These are phyloP conservation scores for Parthenolecanium corni DNA, from an alignment of 2,888 invertebrate genomes.

Conservation along the genomic window DNA sequence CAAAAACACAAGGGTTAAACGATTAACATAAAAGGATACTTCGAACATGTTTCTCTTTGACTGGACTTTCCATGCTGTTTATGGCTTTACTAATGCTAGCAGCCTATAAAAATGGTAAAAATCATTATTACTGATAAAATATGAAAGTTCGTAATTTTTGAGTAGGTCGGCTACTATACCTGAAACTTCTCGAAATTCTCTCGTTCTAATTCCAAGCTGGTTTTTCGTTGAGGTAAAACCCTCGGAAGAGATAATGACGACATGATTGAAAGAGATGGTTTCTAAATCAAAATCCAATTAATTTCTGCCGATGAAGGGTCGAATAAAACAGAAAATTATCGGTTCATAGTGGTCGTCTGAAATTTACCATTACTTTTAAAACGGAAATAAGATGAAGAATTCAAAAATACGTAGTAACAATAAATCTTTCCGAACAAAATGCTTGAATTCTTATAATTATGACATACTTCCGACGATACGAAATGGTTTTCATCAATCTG, in stretches of 20 bases:
- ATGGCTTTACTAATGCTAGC: slow-evolving; percentile 88
- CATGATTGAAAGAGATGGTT: slow-evolving; percentile 42
- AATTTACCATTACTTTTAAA: too few species aligned
- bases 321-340: too few species aligned
- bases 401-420: too few species aligned
- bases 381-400: too few species aligned
- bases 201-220: slow-evolving; percentile 62
- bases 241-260: slow-evolving; percentile 60
- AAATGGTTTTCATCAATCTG: too few species aligned
- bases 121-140: slow-evolving; percentile 55
- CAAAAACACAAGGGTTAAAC: too few species aligned
- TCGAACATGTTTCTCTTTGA: slow-evolving; percentile 97
- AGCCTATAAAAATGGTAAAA: slow-evolving; percentile 46
- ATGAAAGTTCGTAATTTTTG: slow-evolving; percentile 52
- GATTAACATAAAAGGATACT: slow-evolving; percentile 43
- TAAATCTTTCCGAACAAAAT: too few species aligned
- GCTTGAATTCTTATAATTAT: too few species aligned
- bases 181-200: slow-evolving; percentile 76
- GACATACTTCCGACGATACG: too few species aligned
- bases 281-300: too few species aligned
- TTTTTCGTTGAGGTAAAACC: slow-evolving; percentile 61
- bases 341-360: too few species aligned
- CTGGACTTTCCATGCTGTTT: slow-evolving; percentile 79
- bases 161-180: slow-evolving; percentile 41
- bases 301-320: too few species aligned